Base-by-base conservation (phyloP, 2,888 invertebrate species). In the Hydroisotoma schaefferi region DNA sequence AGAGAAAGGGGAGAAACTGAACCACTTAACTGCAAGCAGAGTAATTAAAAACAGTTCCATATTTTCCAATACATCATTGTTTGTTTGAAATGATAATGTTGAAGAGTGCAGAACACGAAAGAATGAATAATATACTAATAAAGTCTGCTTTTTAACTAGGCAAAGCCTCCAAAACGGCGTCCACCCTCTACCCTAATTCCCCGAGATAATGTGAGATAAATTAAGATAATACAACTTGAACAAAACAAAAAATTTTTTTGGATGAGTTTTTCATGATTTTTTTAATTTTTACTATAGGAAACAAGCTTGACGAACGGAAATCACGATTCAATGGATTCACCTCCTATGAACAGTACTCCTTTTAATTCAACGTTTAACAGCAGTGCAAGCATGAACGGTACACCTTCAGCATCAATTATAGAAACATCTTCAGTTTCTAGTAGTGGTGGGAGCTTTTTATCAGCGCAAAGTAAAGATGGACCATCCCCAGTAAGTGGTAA, bases 131-230 rank as follows among this genome's bases (percentile, higher is more conserved):
- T 8, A 5, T 46, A 46, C 37, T 55, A 5, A 12, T 25, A 38
- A 38, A 29, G 5, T 20, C 20, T 23, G 18, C 29, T 20, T 76
- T 76, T 22, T 74, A 68, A 59, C 67, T 77, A 71, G 69, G 84
- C 82, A 15, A 84, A 84, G 77, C 84, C 84, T 63, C 86, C 87
- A 33, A 80, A 82, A 62, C 78, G 85, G 72, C 79, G 86, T 73
- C 83, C 82, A n/a, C 86, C 87, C 2, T 84, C 85, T 28, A 79
- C 80, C 61, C 74, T 78, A 54, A 76, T 78, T 67, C 67, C 74
- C 38, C 74, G 75, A 57, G 76, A 76, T 44, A 70, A 60, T 55
- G 76, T 76, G 73, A 62, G 74, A 70, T 23, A 12, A 27, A 54
- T 25, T 28, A 44, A 20, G 25, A 48, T 44, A 22, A 12, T 23